Percentiles rank a stretch among this genome's conserved stretches.
Evolutionary conservation across 2,113 vertebrate species (phyloP).

Genomic region (Phaethon lepturus): DNA sequence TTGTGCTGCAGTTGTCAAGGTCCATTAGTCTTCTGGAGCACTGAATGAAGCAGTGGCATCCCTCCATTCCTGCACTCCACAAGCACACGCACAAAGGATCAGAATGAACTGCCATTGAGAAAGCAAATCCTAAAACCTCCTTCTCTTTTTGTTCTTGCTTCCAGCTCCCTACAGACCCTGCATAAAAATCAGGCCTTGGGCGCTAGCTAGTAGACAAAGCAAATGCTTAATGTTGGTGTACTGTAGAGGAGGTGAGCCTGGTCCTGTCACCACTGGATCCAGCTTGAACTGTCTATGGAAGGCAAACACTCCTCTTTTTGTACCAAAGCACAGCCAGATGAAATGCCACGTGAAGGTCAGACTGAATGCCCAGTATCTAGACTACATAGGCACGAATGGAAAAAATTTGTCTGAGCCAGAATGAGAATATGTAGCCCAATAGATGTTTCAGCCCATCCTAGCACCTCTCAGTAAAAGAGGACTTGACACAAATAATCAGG

Average conservation of each 20-base stretch:
- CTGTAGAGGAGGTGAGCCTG: not conserved
- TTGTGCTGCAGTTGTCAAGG: conserved; percentile 41
- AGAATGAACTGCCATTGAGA: not conserved
- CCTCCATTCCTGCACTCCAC: not conserved
- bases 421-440: not conserved
- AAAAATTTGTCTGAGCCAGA: not conserved
- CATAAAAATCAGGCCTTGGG: not conserved
- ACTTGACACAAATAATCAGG: not conserved
- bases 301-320: not conserved
- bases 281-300: not conserved
- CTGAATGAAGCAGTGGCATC: not conserved
- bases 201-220: not conserved
- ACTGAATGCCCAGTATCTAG: not conserved
- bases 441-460: not conserved
- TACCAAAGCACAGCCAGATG: not conserved
- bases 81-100: not conserved
- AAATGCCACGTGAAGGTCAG: not conserved
- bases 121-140: not conserved
- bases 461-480: not conserved
- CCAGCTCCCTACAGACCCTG: not conserved
- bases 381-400: fast-evolving
- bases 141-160: not conserved
- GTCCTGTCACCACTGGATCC: not conserved
- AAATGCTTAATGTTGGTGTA: not conserved
- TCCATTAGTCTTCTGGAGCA: conserved; percentile 55